These are phyloP conservation scores for Cinara cedri DNA, from an alignment of 2,888 invertebrate genomes.

Conservation along the genomic window DNA sequence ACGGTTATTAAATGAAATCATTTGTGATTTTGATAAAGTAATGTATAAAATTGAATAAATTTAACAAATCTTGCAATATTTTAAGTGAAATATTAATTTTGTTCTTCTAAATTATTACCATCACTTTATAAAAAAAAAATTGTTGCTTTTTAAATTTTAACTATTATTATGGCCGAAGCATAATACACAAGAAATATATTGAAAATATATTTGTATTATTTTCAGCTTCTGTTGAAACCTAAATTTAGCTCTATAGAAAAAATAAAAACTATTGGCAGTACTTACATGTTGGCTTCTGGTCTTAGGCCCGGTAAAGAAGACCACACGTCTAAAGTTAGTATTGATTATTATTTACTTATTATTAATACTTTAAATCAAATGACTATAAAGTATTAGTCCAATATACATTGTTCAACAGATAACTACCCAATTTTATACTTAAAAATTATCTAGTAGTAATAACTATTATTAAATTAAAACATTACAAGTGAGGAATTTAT, in stretches of 20 bases:
- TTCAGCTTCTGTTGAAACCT: slow-evolving; percentile 84
- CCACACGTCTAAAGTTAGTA: slow-evolving; percentile 62
- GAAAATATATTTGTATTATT: slow-evolving; percentile 59
- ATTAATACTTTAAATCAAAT: no score
- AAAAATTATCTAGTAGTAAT: no score
- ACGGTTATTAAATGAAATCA: slow-evolving; percentile 92
- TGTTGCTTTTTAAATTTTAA: background rate
- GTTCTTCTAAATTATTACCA: slow-evolving; percentile 5
- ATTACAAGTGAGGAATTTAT: no score
- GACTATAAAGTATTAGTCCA: no score
- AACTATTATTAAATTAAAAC: no score
- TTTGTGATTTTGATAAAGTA: slow-evolving; percentile 97
- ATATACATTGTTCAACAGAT: no score
- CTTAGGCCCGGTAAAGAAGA: slow-evolving; percentile 86
- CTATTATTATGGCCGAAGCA: background rate
- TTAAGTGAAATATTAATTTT: background rate
- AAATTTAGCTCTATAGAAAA: slow-evolving; percentile 97
- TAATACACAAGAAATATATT: slow-evolving; percentile 15
- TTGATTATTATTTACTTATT: background rate
- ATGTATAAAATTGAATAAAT: slow-evolving; percentile 42
- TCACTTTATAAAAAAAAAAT: no score
- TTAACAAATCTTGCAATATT: background rate
- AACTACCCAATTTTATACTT: no score
- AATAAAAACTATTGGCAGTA: slow-evolving; percentile 97
- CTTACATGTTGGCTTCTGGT: slow-evolving; percentile 97